Conservation (phyloP, 2,888 invertebrate genomes). For the Drosophila ustulata region DNA sequence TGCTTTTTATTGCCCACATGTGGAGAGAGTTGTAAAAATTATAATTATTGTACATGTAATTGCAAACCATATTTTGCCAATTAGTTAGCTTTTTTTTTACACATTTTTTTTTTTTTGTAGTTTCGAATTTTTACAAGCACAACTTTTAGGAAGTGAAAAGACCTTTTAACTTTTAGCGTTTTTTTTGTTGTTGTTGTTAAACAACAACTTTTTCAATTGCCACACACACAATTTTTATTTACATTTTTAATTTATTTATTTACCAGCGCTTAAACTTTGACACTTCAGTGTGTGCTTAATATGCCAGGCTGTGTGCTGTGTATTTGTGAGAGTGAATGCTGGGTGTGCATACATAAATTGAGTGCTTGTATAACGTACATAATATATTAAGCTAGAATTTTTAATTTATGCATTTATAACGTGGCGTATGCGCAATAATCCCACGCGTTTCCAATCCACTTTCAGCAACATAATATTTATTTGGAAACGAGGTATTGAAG, state of each 20-base stretch:
- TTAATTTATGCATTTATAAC: constrained; percentile 4
- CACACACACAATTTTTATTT: constrained; percentile 24
- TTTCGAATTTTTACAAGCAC: constrained; percentile 16
- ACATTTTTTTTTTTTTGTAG: constrained; percentile 13
- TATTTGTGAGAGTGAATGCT: constrained; percentile 11
- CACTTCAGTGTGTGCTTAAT: constrained; percentile 31
- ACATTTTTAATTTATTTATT: constrained; percentile 39
- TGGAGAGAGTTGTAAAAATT: constrained; percentile 41
- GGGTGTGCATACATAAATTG: constrained; percentile 6
- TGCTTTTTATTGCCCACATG: constrained; percentile 65
- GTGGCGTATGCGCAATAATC: constrained; percentile 20
- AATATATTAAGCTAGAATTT: constrained; percentile 2
- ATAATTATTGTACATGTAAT: constrained; percentile 10
- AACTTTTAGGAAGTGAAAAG: constrained; percentile 27
- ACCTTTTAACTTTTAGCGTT: constrained; percentile 16
- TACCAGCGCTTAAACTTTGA: constrained; percentile 41
- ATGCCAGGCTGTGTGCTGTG: constrained; percentile 1
- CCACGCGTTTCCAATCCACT: neutral
- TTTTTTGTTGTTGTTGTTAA: neutral
- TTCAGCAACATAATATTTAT: constrained; percentile 1
- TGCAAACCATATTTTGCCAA: constrained; percentile 33
- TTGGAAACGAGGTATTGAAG: neutral
- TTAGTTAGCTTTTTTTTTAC: constrained; percentile 29
- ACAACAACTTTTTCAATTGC: constrained; percentile 48
- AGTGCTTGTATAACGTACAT: neutral